phyloP scores from a whole-genome alignment of 2,888 invertebrate species.

The Limnephilus auricula region DNA sequence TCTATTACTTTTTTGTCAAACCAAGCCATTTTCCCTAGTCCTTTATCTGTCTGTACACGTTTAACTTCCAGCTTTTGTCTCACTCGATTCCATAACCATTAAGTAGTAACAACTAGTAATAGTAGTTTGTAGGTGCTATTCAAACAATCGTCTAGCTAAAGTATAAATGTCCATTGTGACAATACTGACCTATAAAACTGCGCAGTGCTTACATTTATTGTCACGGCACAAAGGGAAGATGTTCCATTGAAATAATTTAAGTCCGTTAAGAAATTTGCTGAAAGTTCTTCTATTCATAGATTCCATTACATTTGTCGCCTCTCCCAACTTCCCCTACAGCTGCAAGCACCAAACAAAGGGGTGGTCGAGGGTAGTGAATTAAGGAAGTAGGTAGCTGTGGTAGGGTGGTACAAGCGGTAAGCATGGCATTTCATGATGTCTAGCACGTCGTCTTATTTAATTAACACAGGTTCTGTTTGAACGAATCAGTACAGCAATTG shows the following conservation, averaged over 20 bases:
- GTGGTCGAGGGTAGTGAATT: not conserved
- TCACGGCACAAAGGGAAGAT: not conserved
- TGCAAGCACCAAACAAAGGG: not conserved
- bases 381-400: not conserved
- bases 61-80: not conserved
- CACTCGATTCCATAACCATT: not conserved
- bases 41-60: not conserved
- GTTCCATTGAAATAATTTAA: conserved; percentile 2
- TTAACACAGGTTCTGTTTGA: conserved; percentile 20
- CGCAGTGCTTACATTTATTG: not conserved
- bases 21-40: not conserved
- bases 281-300: not conserved
- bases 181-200: not conserved
- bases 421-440: not conserved
- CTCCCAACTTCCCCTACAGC: not conserved
- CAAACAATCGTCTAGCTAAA: not conserved
- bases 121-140: not conserved
- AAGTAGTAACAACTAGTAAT: not conserved
- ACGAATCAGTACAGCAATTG: conserved; percentile 13
- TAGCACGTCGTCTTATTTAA: conserved; percentile 30
- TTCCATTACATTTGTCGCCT: not conserved
- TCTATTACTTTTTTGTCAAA: not conserved
- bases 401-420: not conserved
- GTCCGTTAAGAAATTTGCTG: not conserved
- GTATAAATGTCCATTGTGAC: not conserved